Evolutionary conservation across 92 coral and sea anemone genomes (phyloP).

Genomic region (Chrysogorgia sp.): DNA sequence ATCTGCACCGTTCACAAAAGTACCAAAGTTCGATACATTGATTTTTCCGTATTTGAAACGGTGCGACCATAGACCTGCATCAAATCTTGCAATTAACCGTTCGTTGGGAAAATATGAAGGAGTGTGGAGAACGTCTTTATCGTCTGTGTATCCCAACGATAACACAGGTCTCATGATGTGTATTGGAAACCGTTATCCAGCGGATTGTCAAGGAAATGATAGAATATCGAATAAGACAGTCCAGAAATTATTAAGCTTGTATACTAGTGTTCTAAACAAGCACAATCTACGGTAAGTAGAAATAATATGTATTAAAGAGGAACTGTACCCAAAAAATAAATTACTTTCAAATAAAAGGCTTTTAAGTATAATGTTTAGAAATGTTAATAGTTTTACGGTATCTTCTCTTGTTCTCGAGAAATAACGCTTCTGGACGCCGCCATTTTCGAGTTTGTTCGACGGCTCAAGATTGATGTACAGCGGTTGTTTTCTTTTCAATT

Average conservation of each 20-base stretch:
- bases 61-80: not conserved
- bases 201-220: conserved; percentile 26
- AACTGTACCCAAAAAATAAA: too few species aligned
- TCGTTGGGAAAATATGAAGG: conserved; percentile 2
- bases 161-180: conserved; percentile 38
- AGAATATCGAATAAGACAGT: conserved; percentile 7
- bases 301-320: too few species aligned
- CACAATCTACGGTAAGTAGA: not conserved
- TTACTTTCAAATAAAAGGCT: too few species aligned
- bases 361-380: too few species aligned
- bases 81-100: not conserved
- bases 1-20: not conserved
- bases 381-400: too few species aligned
- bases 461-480: too few species aligned
- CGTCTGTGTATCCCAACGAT: conserved; percentile 41
- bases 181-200: conserved; percentile 38
- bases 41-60: not conserved
- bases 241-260: not conserved
- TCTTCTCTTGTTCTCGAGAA: too few species aligned
- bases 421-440: too few species aligned
- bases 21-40: not conserved
- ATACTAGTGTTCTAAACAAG: not conserved
- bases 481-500: too few species aligned
- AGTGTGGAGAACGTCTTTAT: conserved; percentile 31
- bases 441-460: too few species aligned